Conservation (phyloP, 1,140 invertebrate species). For the Drosophila ogumai region DNA sequence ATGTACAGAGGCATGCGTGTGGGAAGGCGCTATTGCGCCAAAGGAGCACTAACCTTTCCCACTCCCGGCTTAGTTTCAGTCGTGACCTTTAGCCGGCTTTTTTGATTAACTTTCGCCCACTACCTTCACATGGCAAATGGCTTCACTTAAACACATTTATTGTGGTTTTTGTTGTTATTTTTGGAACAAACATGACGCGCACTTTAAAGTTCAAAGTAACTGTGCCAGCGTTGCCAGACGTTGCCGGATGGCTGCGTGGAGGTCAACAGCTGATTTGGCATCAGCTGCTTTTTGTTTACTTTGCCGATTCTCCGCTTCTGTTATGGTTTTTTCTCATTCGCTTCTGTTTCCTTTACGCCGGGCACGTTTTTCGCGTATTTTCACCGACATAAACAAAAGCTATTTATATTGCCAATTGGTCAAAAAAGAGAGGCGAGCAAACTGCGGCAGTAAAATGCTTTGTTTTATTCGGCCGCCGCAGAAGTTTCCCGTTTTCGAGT, state of each 20-base stretch:
- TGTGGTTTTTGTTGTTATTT: neutral
- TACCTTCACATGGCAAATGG: neutral
- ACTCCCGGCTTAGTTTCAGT: neutral
- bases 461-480: slow-evolving; percentile 23
- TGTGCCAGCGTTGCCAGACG: neutral
- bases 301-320: neutral
- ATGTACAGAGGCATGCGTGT: neutral
- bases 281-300: slow-evolving; percentile 54
- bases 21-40: neutral
- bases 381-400: slow-evolving; percentile 55
- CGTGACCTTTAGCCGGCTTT: slow-evolving; percentile 29
- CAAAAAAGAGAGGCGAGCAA: slow-evolving; percentile 13
- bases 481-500: slow-evolving; percentile 22
- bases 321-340: slow-evolving; percentile 29
- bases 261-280: neutral
- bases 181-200: neutral
- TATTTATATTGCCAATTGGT: slow-evolving; percentile 41
- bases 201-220: neutral
- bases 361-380: slow-evolving; percentile 40
- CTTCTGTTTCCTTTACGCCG: slow-evolving; percentile 10
- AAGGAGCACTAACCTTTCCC: slow-evolving; percentile 2
- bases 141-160: neutral
- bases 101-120: slow-evolving; percentile 23
- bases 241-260: slow-evolving; percentile 1
- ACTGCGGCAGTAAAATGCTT: slow-evolving; percentile 31